A percentile compares a stretch with the other conserved stretches of the same genome.
Conservation (phyloP, 2,113 vertebrate genomes). For the Pluvianellus socialis region DNA sequence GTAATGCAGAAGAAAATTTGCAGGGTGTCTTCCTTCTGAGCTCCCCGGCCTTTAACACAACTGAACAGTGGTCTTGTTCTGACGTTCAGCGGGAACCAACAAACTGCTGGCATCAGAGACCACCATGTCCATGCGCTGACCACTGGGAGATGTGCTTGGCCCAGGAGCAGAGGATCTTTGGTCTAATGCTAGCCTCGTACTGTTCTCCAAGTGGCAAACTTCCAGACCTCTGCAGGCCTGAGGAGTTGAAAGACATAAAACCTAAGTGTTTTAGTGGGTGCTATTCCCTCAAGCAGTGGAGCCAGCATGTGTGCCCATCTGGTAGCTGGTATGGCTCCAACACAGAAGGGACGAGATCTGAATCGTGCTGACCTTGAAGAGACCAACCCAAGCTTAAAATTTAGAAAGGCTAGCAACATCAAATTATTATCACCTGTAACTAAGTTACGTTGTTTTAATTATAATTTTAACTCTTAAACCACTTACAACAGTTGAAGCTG, state of each 20-base stretch:
- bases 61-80: neutral
- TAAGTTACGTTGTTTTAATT: neutral
- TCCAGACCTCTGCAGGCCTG: neutral
- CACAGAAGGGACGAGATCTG: neutral
- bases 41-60: neutral
- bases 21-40: neutral
- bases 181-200: neutral
- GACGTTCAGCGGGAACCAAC: neutral
- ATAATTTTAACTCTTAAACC: neutral
- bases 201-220: neutral
- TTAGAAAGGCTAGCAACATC: neutral
- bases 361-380: conserved; percentile 16
- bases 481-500: neutral
- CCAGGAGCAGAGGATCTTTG: neutral
- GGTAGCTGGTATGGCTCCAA: neutral
- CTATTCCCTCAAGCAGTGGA: neutral
- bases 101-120: neutral
- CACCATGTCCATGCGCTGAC: neutral
- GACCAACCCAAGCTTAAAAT: neutral
- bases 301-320: neutral
- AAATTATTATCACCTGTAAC: neutral
- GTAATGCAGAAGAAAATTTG: neutral
- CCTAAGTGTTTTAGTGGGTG: neutral
- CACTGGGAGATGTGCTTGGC: fast-evolving
- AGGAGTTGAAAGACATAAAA: neutral